Percentiles rank a stretch among this genome's conserved stretches.
Conservation (phyloP, 1,140 invertebrate genomes). For the Drosophila navojoa region DNA sequence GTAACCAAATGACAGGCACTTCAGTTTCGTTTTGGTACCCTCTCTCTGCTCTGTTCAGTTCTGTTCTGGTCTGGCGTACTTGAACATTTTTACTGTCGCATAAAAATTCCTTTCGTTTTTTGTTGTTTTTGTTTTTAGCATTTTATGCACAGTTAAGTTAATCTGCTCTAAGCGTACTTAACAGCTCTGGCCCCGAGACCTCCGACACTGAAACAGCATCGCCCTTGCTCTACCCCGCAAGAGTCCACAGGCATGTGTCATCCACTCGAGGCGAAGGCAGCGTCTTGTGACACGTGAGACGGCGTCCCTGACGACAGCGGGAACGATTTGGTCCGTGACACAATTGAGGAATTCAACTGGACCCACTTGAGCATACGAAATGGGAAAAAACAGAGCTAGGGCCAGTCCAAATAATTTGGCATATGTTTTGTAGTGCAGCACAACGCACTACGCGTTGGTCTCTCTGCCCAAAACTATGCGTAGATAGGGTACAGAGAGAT, state of each 20-base stretch:
- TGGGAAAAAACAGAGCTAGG: slow-evolving; percentile 17
- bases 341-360: slow-evolving; percentile 33
- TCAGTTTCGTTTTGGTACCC: slow-evolving; percentile 33
- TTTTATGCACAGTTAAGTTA: slow-evolving; percentile 81
- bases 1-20: slow-evolving; percentile 67
- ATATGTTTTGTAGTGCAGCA: slow-evolving; percentile 46
- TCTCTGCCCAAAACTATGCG: background rate
- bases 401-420: slow-evolving; percentile 44
- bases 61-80: slow-evolving; percentile 41
- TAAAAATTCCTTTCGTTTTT: slow-evolving; percentile 51
- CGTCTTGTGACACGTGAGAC: slow-evolving; percentile 68
- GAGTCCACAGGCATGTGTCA: slow-evolving; percentile 72
- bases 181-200: slow-evolving; percentile 42
- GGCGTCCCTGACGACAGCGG: slow-evolving; percentile 1
- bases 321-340: slow-evolving; percentile 59
- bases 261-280: slow-evolving; percentile 49
- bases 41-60: slow-evolving; percentile 1
- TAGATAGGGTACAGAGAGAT: no score
- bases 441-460: slow-evolving; percentile 62
- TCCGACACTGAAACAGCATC: slow-evolving; percentile 3
- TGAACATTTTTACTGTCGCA: slow-evolving; percentile 70
- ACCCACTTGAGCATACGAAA: slow-evolving; percentile 50
- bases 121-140: slow-evolving; percentile 56
- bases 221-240: background rate
- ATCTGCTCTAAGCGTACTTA: slow-evolving; percentile 76